phyloP scores from a whole-genome alignment of 2,888 invertebrate genomes.

The Asteroscopus sphinx region DNA sequence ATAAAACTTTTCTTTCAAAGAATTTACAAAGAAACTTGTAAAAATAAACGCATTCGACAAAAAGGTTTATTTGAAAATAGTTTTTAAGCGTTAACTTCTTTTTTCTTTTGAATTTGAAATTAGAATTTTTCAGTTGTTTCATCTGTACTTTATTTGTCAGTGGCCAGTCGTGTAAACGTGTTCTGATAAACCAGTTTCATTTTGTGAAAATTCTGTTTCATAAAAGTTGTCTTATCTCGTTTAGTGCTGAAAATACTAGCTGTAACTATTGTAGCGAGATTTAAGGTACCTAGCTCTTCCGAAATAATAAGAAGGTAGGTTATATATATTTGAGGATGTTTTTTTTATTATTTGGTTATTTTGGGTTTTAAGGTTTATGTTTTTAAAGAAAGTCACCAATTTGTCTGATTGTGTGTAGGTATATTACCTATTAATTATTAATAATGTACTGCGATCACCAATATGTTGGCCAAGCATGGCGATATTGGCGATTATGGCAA shows the following conservation, averaged over 20 bases:
- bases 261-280: conserved; percentile 19
- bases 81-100: conserved; percentile 29
- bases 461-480: no score
- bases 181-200: conserved; percentile 31
- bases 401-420: no score
- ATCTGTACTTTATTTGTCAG: conserved; percentile 14
- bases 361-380: no score
- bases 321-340: conserved; percentile 4
- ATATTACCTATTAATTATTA: no score
- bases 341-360: no score
- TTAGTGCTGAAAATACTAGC: conserved; percentile 18
- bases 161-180: conserved; percentile 13
- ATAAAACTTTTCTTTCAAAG: conserved; percentile 27
- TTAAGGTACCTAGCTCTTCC: conserved; percentile 4
- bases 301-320: conserved; percentile 8
- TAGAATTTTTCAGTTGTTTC: conserved; percentile 26
- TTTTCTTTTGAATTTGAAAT: conserved; percentile 17
- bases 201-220: conserved; percentile 32
- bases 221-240: conserved; percentile 30
- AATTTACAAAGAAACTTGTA: conserved; percentile 14
- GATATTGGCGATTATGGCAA: no score
- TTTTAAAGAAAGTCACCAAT: no score
- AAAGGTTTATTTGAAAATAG: conserved; percentile 28
- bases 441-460: no score
- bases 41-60: conserved; percentile 19